Conservation (phyloP, 2,888 invertebrate species). For the Sialis lutaria region DNA sequence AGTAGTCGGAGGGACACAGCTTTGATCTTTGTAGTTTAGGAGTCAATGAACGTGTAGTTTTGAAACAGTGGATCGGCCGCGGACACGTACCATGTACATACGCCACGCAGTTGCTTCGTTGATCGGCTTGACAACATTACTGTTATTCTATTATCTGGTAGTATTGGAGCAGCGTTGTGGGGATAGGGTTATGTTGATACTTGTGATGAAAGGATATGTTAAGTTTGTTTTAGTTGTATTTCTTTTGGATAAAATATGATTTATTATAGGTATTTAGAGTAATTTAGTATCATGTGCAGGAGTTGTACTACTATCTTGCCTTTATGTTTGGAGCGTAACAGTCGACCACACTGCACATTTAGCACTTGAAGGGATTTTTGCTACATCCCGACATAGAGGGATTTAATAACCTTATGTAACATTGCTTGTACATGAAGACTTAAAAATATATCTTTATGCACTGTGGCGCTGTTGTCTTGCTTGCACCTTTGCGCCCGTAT, state of each 20-base stretch:
- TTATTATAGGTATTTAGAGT: not conserved
- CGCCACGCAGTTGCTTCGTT: not conserved
- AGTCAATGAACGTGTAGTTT: too few relatives aligned
- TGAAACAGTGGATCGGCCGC: too few relatives aligned
- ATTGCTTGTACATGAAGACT: conserved; percentile 63
- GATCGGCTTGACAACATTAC: not conserved
- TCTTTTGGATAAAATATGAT: not conserved
- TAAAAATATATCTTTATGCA: conserved; percentile 59
- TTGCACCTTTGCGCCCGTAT: not conserved
- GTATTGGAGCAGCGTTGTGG: conserved; percentile 3
- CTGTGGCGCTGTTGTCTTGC: conserved; percentile 23
- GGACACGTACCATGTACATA: not conserved
- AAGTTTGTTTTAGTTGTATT: not conserved
- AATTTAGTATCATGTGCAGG: not conserved
- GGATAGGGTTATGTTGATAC: conserved; percentile 3
- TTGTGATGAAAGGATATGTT: not conserved
- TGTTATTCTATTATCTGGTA: not conserved
- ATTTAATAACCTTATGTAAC: conserved; percentile 40
- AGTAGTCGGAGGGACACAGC: not conserved
- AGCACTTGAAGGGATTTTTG: not conserved
- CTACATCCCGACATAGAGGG: conserved; percentile 27
- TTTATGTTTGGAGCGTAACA: not conserved
- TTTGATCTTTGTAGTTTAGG: too few relatives aligned
- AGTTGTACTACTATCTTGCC: not conserved
- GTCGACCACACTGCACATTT: not conserved